A percentile compares a stretch with the other conserved stretches of the same genome.
phyloP scores from a whole-genome alignment of 23 tunicate genomes.

The Halocynthia roretzi region DNA sequence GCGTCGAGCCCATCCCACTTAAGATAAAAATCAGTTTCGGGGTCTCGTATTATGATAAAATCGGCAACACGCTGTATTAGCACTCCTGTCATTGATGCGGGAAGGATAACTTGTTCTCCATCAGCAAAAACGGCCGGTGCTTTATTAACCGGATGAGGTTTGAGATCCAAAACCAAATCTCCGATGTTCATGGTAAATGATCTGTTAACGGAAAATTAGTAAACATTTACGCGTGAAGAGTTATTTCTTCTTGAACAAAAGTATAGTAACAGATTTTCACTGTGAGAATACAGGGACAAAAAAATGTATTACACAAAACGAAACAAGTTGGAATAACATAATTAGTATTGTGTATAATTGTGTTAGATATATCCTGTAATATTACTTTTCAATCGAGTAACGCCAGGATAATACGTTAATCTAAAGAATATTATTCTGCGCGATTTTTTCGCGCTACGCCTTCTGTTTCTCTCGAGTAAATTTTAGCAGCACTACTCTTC shows the following conservation, averaged over 20 bases:
- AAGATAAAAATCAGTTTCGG: slow-evolving; percentile 85
- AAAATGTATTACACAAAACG: background rate
- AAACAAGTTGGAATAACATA: background rate
- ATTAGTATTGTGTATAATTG: too few relatives aligned
- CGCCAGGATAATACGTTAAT: too few relatives aligned
- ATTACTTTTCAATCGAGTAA: too few relatives aligned
- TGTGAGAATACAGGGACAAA: too few relatives aligned
- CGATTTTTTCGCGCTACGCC: too few relatives aligned
- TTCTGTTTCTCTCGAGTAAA: too few relatives aligned
- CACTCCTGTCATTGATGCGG: slow-evolving; percentile 92
- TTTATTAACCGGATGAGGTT: slow-evolving; percentile 47
- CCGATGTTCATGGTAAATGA: slow-evolving; percentile 65
- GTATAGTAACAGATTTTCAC: too few relatives aligned
- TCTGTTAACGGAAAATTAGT: slow-evolving; percentile 22
- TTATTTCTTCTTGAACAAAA: too few relatives aligned
- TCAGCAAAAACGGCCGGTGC: slow-evolving; percentile 82
- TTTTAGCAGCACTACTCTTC: too few relatives aligned
- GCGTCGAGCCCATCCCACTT: slow-evolving; percentile 97
- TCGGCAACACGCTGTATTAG: slow-evolving; percentile 93
- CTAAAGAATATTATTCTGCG: too few relatives aligned
- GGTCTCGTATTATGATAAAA: slow-evolving; percentile 92
- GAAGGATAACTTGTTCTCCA: slow-evolving; percentile 55
- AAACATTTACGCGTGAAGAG: background rate
- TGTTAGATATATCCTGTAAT: too few relatives aligned
- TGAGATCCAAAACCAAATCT: slow-evolving; percentile 70